Conservation (phyloP, 2,113 vertebrate genomes). For the Lepidothrix coronata region DNA sequence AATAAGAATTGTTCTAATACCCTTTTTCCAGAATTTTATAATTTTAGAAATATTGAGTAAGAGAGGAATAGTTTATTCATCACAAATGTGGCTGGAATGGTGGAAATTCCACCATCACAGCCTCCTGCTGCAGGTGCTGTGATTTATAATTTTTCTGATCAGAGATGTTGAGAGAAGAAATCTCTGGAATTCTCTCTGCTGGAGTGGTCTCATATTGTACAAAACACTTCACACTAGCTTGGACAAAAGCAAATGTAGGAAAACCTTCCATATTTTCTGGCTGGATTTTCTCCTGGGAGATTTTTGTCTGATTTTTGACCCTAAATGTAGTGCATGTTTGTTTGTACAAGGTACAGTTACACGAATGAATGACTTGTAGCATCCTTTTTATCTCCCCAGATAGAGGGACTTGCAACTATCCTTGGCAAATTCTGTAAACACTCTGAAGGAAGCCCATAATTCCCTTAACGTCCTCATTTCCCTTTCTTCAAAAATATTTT, state of each 20-base stretch:
- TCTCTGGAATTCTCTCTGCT: background rate
- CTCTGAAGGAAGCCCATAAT: background rate
- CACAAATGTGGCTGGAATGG: background rate
- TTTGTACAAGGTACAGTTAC: background rate
- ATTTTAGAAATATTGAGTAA: background rate
- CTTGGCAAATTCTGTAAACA: background rate
- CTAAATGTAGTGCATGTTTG: background rate
- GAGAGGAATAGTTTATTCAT: background rate
- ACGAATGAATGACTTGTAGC: background rate
- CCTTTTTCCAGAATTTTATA: background rate
- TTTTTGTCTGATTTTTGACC: background rate
- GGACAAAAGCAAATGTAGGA: background rate
- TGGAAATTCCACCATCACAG: background rate
- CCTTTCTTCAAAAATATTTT: background rate
- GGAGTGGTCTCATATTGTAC: accelerated
- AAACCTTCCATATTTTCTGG: background rate
- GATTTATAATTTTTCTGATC: background rate
- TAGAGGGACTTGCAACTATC: background rate
- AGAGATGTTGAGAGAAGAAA: background rate
- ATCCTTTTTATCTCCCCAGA: background rate
- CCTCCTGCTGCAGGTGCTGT: background rate
- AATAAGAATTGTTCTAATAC: background rate
- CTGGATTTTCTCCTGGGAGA: background rate
- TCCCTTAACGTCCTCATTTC: background rate
- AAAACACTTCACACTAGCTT: background rate